Percentiles rank a stretch among this genome's conserved stretches.
Evolutionary conservation across 2,113 vertebrate genomes (phyloP).

Genomic region (Calidris pugnax): DNA sequence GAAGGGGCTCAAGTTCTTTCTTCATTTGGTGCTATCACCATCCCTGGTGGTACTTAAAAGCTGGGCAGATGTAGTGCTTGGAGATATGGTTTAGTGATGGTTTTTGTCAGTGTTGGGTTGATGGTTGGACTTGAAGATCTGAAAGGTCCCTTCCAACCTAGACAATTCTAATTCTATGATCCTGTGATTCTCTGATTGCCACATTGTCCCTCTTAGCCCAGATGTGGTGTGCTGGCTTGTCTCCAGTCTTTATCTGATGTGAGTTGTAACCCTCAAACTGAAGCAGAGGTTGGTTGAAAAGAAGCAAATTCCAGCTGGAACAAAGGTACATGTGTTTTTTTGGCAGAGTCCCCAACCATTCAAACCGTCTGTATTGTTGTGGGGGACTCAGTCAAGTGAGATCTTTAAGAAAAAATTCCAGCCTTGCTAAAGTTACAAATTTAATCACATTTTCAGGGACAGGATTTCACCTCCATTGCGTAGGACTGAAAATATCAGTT

Average conservation of each 20-base stretch:
- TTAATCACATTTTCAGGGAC: background rate
- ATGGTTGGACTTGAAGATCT: no score
- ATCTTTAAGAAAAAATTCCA: background rate
- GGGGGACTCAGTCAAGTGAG: background rate
- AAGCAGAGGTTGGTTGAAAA: background rate
- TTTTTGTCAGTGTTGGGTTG: no score
- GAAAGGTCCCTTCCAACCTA: no score
- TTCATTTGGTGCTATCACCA: background rate
- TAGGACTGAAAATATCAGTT: accelerated
- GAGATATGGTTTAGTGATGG: no score
- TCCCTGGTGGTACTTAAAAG: no score
- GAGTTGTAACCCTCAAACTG: background rate
- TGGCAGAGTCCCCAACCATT: background rate
- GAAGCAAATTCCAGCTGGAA: background rate
- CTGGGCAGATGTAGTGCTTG: no score
- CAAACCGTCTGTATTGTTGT: accelerated
- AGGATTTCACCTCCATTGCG: background rate
- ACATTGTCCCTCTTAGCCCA: background rate
- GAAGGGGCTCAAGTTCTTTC: background rate
- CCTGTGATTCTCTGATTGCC: background rate
- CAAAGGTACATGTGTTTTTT: background rate
- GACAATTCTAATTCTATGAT: no score
- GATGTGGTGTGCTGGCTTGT: background rate
- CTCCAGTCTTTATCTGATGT: background rate
- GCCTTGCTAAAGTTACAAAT: background rate